Evolutionary conservation across 2,888 invertebrate species (phyloP).

Genomic region (Schizaphis graminum): DNA sequence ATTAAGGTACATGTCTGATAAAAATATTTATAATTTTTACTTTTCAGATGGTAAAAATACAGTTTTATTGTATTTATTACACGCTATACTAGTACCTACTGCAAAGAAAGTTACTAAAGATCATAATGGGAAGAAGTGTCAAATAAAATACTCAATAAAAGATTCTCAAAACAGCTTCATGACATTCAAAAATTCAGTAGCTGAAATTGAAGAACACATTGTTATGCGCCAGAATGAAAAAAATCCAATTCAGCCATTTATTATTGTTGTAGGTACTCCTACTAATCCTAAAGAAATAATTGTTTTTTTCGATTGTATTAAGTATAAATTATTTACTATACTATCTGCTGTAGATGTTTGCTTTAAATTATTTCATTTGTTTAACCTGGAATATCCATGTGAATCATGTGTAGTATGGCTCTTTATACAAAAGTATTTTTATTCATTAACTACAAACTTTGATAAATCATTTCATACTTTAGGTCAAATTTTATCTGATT

Average conservation of each 20-base stretch:
- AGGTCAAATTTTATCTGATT: no score
- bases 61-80: slow-evolving; percentile 17
- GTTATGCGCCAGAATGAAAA: background rate
- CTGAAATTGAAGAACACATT: background rate
- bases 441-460: no score
- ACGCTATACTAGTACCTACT: background rate
- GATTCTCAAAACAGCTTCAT: slow-evolving; percentile 17
- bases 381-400: no score
- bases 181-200: background rate
- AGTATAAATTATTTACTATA: no score
- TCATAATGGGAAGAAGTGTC: background rate
- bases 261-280: background rate
- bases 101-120: background rate
- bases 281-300: no score
- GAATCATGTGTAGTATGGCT: no score
- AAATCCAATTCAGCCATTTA: background rate
- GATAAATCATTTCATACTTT: no score
- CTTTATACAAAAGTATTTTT: no score
- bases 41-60: slow-evolving; percentile 15
- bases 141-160: slow-evolving; percentile 15
- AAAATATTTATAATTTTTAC: background rate
- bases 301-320: no score
- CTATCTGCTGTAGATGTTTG: no score
- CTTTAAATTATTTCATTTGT: no score
- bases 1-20: background rate